Conservation (phyloP, 2,888 invertebrate species). For the Chrysotoxum bicinctum region DNA sequence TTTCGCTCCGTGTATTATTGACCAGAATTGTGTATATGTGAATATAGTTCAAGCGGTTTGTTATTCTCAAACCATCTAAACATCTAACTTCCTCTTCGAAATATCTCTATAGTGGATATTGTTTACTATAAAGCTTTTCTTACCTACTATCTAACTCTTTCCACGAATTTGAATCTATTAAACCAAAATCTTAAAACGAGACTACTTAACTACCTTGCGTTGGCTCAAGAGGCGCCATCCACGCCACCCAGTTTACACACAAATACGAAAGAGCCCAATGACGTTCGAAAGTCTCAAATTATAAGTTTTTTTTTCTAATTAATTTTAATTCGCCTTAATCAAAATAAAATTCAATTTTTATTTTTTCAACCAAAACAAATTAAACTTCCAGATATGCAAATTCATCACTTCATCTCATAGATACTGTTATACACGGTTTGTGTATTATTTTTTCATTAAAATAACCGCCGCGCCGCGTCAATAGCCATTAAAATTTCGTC, state of each 20-base stretch:
- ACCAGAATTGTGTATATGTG: too few species aligned
- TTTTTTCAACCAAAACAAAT: constrained; percentile 12
- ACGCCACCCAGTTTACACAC: neutral
- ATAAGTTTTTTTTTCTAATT: neutral
- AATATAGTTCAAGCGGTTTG: too few species aligned
- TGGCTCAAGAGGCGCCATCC: neutral
- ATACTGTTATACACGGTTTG: constrained; percentile 15
- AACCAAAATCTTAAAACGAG: neutral
- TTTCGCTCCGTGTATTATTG: too few species aligned
- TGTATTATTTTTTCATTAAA: neutral
- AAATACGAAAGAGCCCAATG: neutral
- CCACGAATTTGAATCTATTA: too few species aligned
- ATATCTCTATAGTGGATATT: too few species aligned
- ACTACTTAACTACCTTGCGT: neutral
- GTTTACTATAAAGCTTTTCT: too few species aligned
- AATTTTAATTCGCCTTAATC: neutral
- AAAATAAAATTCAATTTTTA: constrained; percentile 29
- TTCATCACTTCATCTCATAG: constrained; percentile 46
- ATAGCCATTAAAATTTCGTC: constrained; percentile 39
- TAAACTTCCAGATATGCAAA: constrained; percentile 64
- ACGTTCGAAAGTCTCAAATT: neutral
- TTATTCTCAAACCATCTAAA: too few species aligned
- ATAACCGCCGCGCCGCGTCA: neutral
- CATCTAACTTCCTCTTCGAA: too few species aligned
- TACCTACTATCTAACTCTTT: too few species aligned